Conservation (phyloP, 2,888 invertebrate genomes). For the Stenodema calcarata region DNA sequence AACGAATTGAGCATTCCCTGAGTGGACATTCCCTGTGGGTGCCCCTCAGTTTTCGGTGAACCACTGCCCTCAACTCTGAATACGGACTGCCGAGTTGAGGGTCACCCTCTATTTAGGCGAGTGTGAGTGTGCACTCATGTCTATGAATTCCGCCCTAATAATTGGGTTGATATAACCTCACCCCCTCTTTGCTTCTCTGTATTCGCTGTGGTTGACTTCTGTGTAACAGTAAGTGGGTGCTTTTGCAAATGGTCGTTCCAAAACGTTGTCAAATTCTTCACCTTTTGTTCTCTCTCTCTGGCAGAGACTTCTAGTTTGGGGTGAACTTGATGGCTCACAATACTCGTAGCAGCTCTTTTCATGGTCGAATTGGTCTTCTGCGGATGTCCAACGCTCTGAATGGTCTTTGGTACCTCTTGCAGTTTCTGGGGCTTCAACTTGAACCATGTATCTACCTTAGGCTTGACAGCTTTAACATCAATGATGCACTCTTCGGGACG, state of each 20-base stretch:
- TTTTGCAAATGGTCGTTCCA: constrained; percentile 32
- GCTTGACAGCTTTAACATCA: constrained; percentile 27
- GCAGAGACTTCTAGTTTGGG: neutral
- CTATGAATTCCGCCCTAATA: too few relatives aligned
- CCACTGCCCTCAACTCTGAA: too few relatives aligned
- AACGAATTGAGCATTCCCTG: too few relatives aligned
- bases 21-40: too few relatives aligned
- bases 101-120: too few relatives aligned
- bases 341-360: neutral
- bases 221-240: neutral
- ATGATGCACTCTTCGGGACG: constrained; percentile 18
- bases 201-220: neutral
- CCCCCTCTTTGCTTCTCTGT: neutral
- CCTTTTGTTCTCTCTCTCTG: neutral
- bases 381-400: neutral
- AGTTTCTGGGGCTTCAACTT: neutral
- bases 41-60: too few relatives aligned
- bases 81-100: too few relatives aligned
- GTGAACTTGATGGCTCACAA: neutral
- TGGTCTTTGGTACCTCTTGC: neutral
- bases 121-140: too few relatives aligned
- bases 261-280: constrained; percentile 28
- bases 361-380: neutral
- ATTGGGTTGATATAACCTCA: neutral
- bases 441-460: constrained; percentile 36